Percentiles rank a stretch among this genome's conserved stretches.
Evolutionary conservation across 1,140 invertebrate genomes (phyloP).

Genomic region (Stegodyphus dumicola): DNA sequence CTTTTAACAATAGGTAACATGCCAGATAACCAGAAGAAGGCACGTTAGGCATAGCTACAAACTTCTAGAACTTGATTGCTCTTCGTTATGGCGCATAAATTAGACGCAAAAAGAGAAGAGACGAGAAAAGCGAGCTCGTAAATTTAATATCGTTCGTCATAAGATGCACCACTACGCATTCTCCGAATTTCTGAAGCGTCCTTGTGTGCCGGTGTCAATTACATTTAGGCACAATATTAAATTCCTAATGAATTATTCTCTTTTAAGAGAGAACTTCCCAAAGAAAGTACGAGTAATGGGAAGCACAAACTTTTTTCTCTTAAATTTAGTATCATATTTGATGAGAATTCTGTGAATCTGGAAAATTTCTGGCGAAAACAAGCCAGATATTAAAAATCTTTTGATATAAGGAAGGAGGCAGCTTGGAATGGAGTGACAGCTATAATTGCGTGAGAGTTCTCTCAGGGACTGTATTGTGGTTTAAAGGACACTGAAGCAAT

Average conservation of each 20-base stretch:
- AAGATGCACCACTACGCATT: conserved; percentile 34
- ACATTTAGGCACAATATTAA: conserved; percentile 54
- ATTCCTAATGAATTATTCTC: conserved; percentile 58
- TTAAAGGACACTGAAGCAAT: too few species aligned
- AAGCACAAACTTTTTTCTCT: neutral
- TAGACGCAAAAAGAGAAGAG: conserved; percentile 8
- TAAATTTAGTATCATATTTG: conserved; percentile 49
- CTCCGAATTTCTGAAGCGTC: conserved; percentile 38
- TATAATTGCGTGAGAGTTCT: too few species aligned
- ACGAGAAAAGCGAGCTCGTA: conserved; percentile 8
- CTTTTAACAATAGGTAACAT: too few species aligned
- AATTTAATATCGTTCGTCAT: conserved; percentile 56
- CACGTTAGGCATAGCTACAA: too few species aligned
- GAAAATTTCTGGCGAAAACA: conserved; percentile 29
- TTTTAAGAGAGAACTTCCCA: neutral
- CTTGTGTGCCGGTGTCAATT: conserved; percentile 30
- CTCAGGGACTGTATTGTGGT: too few species aligned
- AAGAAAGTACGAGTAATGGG: neutral
- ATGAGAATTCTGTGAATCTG: conserved; percentile 6
- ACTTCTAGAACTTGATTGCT: too few species aligned
- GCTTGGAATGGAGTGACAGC: neutral
- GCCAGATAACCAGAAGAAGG: too few species aligned
- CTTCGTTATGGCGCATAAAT: conserved; percentile 24
- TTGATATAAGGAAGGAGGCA: too few species aligned
- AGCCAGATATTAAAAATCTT: conserved; percentile 46